These are phyloP conservation scores for Corvus hawaiiensis DNA, from an alignment of 2,113 vertebrate genomes.

Conservation along the genomic window DNA sequence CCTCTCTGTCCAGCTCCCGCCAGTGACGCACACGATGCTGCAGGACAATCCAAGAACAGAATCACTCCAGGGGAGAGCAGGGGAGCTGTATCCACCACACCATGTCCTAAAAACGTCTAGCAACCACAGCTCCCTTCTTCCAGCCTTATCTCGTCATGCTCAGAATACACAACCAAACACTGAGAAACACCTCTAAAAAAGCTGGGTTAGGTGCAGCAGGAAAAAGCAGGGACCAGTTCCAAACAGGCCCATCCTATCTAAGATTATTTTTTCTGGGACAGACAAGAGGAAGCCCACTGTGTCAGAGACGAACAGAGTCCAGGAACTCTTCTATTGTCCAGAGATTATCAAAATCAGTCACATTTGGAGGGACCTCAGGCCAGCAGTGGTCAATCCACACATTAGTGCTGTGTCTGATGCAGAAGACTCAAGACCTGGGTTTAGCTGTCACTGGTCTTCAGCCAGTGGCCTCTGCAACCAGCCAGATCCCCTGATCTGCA, in stretches of 20 bases:
- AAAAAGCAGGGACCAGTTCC: neutral
- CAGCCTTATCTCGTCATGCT: neutral
- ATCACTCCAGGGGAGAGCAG: neutral
- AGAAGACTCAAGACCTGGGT: neutral
- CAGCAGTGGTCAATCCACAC: neutral
- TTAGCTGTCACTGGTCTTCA: neutral
- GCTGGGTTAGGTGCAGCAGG: neutral
- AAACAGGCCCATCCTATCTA: neutral
- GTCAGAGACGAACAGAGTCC: neutral
- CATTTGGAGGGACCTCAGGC: neutral
- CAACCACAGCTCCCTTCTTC: neutral
- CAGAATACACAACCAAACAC: neutral
- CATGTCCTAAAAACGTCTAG: neutral
- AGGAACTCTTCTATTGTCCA: neutral
- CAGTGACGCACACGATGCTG: conserved; percentile 89
- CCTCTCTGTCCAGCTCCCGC: conserved; percentile 76
- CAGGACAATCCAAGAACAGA: conserved; percentile 19
- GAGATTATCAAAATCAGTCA: neutral
- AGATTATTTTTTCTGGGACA: neutral
- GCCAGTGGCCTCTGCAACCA: neutral
- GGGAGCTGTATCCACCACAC: neutral
- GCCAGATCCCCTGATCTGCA: neutral
- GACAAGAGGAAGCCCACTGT: neutral
- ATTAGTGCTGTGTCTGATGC: neutral
- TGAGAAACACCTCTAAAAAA: neutral